phyloP scores from a whole-genome alignment of 2,113 vertebrate genomes.

The Urocynchramus pylzowi region DNA sequence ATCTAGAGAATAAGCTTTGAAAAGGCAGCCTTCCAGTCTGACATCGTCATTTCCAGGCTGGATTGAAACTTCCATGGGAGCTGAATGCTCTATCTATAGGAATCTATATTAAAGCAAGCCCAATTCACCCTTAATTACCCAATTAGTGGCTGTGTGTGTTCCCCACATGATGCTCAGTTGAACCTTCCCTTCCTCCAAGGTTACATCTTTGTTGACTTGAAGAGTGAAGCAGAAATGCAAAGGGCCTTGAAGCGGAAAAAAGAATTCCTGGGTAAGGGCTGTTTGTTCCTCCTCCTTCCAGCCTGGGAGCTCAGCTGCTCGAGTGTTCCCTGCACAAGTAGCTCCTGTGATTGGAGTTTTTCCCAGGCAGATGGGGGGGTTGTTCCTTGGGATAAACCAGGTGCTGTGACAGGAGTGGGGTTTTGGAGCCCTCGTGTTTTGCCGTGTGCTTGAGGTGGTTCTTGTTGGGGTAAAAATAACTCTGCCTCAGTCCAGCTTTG shows the following conservation, averaged over 20 bases:
- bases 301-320: neutral
- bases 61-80: neutral
- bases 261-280: slow-evolving; percentile 88
- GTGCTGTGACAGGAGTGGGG: neutral
- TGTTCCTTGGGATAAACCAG: neutral
- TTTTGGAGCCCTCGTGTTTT: neutral
- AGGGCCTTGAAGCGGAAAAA: slow-evolving; percentile 86
- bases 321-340: neutral
- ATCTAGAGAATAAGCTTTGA: neutral
- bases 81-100: neutral
- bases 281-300: neutral
- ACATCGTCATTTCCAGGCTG: neutral
- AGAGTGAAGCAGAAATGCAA: slow-evolving; percentile 82
- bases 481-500: neutral
- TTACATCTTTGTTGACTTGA: slow-evolving; percentile 89
- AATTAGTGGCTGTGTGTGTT: neutral
- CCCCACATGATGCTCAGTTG: neutral
- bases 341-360: neutral
- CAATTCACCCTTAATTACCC: slow-evolving; percentile 35
- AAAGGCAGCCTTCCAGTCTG: neutral
- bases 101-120: neutral
- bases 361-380: neutral
- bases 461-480: neutral
- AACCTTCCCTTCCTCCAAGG: slow-evolving; percentile 71
- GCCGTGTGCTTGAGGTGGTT: neutral